phyloP scores from a whole-genome alignment of 1,140 invertebrate genomes.

The Drosophila ambigua region DNA sequence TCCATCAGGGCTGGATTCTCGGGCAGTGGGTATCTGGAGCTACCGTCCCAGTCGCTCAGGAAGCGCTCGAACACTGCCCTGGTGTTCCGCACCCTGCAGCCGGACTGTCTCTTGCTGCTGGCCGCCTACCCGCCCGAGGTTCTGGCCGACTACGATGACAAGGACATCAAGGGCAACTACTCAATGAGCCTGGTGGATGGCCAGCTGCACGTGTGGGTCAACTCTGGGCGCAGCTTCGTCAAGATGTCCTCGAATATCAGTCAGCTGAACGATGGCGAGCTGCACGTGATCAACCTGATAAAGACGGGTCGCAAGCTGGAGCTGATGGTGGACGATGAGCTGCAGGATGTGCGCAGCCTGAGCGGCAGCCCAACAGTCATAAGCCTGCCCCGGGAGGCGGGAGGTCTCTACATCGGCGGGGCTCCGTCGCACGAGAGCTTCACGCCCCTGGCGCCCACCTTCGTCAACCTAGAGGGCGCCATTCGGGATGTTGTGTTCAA shows the following conservation, averaged over 20 bases:
- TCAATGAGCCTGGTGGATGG: constrained; percentile 88
- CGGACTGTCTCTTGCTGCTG: constrained; percentile 89
- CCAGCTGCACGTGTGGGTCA: constrained; percentile 86
- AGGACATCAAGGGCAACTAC: constrained; percentile 86
- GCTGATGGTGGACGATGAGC: constrained; percentile 88
- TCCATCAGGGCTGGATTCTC: constrained; percentile 88
- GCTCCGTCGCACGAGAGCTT: constrained; percentile 71
- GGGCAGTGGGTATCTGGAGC: constrained; percentile 91
- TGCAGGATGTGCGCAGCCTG: constrained; percentile 85
- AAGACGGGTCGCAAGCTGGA: constrained; percentile 86
- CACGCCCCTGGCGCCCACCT: constrained; percentile 70
- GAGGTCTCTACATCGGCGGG: constrained; percentile 84
- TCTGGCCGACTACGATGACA: constrained; percentile 83
- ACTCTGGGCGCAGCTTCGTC: constrained; percentile 88
- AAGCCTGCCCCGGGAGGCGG: constrained; percentile 84
- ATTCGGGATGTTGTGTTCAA: constrained; percentile 93
- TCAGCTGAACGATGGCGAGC: constrained; percentile 87
- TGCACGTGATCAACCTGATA: constrained; percentile 86
- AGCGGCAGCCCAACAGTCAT: constrained; percentile 85
- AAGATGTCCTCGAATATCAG: constrained; percentile 86
- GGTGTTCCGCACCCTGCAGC: constrained; percentile 90
- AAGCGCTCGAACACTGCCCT: constrained; percentile 89
- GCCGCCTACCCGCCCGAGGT: constrained; percentile 88
- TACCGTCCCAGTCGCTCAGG: constrained; percentile 87
- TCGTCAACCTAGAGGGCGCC: constrained; percentile 89